Percentiles rank a stretch among this genome's conserved stretches.
Conservation (phyloP, 2,797 vertebrate genomes). For the Moxostoma hubbsi region DNA sequence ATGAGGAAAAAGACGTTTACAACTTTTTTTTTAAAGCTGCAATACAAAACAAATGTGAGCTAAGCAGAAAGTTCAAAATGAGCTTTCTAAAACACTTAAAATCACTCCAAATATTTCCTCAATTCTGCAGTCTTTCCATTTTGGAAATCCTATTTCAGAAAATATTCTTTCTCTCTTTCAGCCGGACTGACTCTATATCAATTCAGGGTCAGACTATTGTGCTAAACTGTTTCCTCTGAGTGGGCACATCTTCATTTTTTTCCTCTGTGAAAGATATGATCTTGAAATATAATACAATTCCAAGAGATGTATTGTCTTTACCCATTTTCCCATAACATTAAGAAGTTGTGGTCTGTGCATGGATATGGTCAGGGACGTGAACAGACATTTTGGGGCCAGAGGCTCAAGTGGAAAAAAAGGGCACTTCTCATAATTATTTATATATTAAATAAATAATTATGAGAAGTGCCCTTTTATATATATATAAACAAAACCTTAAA, state of each 20-base stretch:
- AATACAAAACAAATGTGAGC: slow-evolving; percentile 12
- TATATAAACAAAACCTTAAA: no score
- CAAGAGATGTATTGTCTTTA: slow-evolving; percentile 32
- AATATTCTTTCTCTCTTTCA: slow-evolving; percentile 40
- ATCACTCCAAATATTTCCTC: slow-evolving; percentile 15
- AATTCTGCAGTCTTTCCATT: slow-evolving; percentile 37
- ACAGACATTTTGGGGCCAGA: no score
- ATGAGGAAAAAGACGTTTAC: slow-evolving; percentile 6
- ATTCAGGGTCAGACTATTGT: slow-evolving; percentile 22
- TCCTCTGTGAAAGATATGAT: slow-evolving; percentile 13
- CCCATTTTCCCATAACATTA: neutral
- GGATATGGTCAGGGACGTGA: neutral
- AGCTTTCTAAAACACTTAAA: slow-evolving; percentile 25
- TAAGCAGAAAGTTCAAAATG: slow-evolving; percentile 17
- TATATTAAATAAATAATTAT: no score
- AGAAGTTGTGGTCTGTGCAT: neutral
- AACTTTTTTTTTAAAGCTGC: slow-evolving; percentile 8
- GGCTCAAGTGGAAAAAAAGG: no score
- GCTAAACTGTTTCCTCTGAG: slow-evolving; percentile 18
- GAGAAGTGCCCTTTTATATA: no score
- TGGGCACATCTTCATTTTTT: slow-evolving; percentile 22
- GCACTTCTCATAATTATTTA: no score
- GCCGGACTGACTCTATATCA: slow-evolving; percentile 29
- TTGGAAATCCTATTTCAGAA: slow-evolving; percentile 43
- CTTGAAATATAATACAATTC: slow-evolving; percentile 36